Evolutionary conservation across 1,140 invertebrate species (phyloP), one percentile per base, ranked within the genome.

Genomic region (Apocrypta bakeri): DNA sequence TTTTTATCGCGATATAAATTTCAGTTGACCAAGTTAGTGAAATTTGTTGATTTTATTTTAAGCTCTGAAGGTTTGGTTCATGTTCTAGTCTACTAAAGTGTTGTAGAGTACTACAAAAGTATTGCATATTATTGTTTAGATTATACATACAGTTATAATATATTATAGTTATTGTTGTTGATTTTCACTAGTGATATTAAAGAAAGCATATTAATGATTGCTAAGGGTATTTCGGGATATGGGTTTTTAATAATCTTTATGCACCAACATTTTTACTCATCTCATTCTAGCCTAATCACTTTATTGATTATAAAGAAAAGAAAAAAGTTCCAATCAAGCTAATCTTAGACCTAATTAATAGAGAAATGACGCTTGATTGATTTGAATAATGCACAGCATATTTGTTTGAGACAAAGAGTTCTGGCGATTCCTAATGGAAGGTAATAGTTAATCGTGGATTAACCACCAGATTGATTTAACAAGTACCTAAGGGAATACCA

Each of bases 111-210:
- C 68, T 82, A 74, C 31, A 42, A 79, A 83, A 83, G 76, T 83
- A 83, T 83, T 79, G 63, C 37, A 12, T 33, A 79, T 79, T 79
- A 66, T 79, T 82, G 81, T 84, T 82, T 78, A 9, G 14, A 68
- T 69, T 14, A 74, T 81, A 81, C 76, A 48, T 27, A 80, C 48
- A 69, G 31, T 68, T 79, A 69, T 84, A 82, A 81, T 75, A 81
- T 79, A 78, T 80, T 81, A 84, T 78, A 84, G 61, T 82, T 82
- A 78, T 83, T 81, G 71, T 79, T 81, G 82, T 79, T 83, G 42
- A 83, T 83, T 83, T 83, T 61, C 24, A 63, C 24, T 79, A 79
- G 61, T 78, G 37, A 83, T 78, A 83, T 73, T 64, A 73, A 14
- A 81, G 8, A 81, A 78, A 66, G 69, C 25, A 83, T 83, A 56